Evolutionary conservation across 2,113 vertebrate species (phyloP), one percentile per base, ranked within the genome.

Genomic region (Empidonax traillii): DNA sequence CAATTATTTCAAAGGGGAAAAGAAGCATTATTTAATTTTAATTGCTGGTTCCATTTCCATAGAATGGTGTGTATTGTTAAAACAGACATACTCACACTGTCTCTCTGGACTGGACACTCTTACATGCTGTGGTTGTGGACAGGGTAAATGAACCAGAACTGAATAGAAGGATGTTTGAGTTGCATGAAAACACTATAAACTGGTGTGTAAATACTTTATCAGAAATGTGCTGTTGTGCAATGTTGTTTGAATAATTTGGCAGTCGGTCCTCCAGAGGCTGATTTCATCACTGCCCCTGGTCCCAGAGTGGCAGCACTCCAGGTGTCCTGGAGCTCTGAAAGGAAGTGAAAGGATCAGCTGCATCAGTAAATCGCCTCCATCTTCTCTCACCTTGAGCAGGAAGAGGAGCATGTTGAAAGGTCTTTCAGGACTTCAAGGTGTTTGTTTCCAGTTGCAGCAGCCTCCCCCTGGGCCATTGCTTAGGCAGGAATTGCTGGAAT

Each of bases 1-100:
- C 65, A n/a, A 55, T 94, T 7, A 96, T 96, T 96, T 88, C 86
- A 96, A 94, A 94, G 46, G 39, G 76, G 86, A 75, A 96, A 89
- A 89, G 37, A 81, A 96, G 87, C 55, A 43, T 66, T 91, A 90
- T 95, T 94, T 86, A 62, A 79, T 90, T 87, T 74, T 89, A 92
- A 61, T 72, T 76, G 31, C 61, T 68, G 23, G 61, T 85, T 59
- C 52, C 41, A 90, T 85, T 96, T 82, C 94, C 49, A 72, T 44
- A 33, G 72, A 76, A 53, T 77, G 47, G 35, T 76, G 33, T 3
- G 1, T 71, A 89, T 91, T 88, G 85, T 86, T 86, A 93, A 95
- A 96, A 90, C 52, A 93, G 80, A 93, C 77, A 28, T 67, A 95
- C 93, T 94, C 90, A 55, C 43, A 30, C 28, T 37, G 43, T 67